These are phyloP conservation scores for Microtus montanus DNA, from an alignment of 2,113 vertebrate genomes.

Conservation along the genomic window DNA sequence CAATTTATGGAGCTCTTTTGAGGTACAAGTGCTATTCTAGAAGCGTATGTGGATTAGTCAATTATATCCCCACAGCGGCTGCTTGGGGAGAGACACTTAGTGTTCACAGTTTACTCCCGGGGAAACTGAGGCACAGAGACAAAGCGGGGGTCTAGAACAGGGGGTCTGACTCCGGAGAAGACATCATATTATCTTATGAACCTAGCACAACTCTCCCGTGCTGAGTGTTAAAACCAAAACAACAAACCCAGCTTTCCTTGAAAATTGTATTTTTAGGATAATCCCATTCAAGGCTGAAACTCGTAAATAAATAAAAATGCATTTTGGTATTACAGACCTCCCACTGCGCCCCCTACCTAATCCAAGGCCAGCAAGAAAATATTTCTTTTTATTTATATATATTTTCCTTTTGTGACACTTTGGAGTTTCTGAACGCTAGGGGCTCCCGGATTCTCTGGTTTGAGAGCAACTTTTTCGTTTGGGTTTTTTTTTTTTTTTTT, in stretches of 20 bases:
- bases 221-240: not conserved
- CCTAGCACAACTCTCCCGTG: not conserved
- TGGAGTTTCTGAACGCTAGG: constrained; percentile 83
- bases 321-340: not conserved
- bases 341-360: not conserved
- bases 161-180: not conserved
- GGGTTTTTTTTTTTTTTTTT: constrained; percentile 71
- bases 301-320: not conserved
- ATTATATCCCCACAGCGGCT: not conserved
- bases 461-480: constrained; percentile 77
- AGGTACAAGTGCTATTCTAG: not conserved
- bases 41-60: not conserved
- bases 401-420: constrained; percentile 53
- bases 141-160: not conserved
- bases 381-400: constrained; percentile 48
- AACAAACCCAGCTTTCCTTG: not conserved
- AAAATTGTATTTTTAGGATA: constrained; percentile 32
- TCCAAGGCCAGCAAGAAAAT: constrained; percentile 31
- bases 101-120: not conserved
- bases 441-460: constrained; percentile 82
- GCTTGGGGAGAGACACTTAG: not conserved
- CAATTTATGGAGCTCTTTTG: not conserved
- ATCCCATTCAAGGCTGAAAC: not conserved
- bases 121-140: constrained; percentile 45
- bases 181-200: not conserved